phyloP scores from a whole-genome alignment of 2,888 invertebrate species.

The Falcaria lacertinaria region DNA sequence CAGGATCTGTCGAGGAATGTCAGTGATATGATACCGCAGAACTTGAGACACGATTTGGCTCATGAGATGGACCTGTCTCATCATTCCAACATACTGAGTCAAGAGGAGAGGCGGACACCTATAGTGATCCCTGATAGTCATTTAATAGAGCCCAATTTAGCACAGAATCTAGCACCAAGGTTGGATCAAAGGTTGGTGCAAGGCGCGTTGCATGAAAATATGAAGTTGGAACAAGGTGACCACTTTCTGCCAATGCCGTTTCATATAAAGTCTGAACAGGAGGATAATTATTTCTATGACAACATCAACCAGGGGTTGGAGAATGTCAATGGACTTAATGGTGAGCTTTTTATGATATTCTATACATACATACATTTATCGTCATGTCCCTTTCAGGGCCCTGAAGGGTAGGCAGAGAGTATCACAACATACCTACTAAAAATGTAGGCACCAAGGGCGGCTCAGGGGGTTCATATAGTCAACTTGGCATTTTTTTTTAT shows the following conservation, averaged over 20 bases:
- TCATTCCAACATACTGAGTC: constrained; percentile 42
- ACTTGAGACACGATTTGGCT: constrained; percentile 41
- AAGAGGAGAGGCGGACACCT: constrained; percentile 32
- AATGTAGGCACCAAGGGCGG: too few species aligned
- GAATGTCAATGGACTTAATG: constrained; percentile 41
- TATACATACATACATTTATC: not conserved
- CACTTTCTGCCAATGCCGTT: constrained; percentile 56
- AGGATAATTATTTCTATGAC: constrained; percentile 68
- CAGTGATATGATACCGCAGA: constrained; percentile 34
- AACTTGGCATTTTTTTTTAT: too few species aligned
- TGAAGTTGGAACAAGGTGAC: constrained; percentile 37
- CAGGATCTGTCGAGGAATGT: constrained; percentile 34
- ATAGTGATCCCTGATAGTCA: constrained; percentile 15
- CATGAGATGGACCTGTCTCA: constrained; percentile 51
- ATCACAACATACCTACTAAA: too few species aligned
- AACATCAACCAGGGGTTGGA: constrained; percentile 43
- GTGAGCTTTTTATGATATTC: constrained; percentile 33
- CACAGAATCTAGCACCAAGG: constrained; percentile 11
- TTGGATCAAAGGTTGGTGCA: constrained; percentile 18
- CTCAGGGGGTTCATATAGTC: too few species aligned
- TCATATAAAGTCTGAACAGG: constrained; percentile 66
- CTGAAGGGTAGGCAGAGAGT: too few species aligned
- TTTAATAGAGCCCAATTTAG: constrained; percentile 10
- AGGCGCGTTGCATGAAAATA: constrained; percentile 29
- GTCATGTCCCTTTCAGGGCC: too few species aligned